Base-by-base conservation (phyloP, 2,797 vertebrate genomes). In the Brotogeris chrysoptera region DNA sequence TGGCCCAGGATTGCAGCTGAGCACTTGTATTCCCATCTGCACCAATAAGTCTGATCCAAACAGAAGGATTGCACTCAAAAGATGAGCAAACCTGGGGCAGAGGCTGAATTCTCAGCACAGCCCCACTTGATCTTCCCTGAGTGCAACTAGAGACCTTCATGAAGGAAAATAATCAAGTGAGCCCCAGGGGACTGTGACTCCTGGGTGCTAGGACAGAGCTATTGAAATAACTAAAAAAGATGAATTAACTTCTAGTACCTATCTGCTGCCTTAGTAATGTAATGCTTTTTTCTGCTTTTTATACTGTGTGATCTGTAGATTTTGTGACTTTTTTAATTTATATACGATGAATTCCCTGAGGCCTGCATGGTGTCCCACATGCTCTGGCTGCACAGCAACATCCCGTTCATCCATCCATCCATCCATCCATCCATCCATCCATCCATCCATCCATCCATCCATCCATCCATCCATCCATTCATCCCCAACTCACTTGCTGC, bases 401-500 rank as follows among this genome's bases (percentile, higher is more conserved):
- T 38, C 73, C 9, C 30, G 13, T 39, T 32, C 4, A 5, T 38
- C 38, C 34, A 13, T 39, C 39, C 39, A 24, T 10, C 30, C 53
- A 6, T 14, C 28, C 49, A 14, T 52, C 28, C 68, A 5, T 11
- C 38, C 4, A 5, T 38, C 38, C 34, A 13, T 39, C 39, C 39
- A 24, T 10, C 30, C 53, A 6, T 14, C 28, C 49, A 14, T 52
- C 28, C 68, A 5, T 11, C 50, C 27, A 4, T 38, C 18, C n/a
- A 1, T 28, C 38, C 4, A 4, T 38, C 38, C 5, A 2, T 65
- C 20, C 7, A 1, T 32, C 52, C 17, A 7, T 44, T 10, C 71
- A 36, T 46, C 70, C 34, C 81, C 43, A 3, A 55, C 46, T 94
- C 92, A 34, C 57, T 80, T 88, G 93, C 94, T 92, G 97, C 98